Evolutionary conservation across 2,888 invertebrate genomes (phyloP).

Genomic region (Physocephala rufipes): DNA sequence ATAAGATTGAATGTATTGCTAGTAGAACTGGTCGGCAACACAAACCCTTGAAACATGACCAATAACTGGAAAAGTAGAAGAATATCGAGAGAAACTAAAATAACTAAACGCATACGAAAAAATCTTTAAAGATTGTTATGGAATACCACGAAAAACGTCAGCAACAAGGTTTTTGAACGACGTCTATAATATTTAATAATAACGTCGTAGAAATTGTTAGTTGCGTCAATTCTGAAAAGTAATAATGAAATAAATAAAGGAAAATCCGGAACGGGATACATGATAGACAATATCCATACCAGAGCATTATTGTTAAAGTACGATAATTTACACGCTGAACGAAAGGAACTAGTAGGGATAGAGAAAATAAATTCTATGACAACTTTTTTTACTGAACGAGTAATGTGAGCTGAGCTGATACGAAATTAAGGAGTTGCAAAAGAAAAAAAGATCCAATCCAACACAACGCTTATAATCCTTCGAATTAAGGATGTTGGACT

Average conservation of each 20-base stretch:
- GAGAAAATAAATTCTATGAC: neutral
- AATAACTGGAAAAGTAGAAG: neutral
- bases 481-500: constrained; percentile 40
- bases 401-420: neutral
- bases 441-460: neutral
- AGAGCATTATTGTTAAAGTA: neutral
- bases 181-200: neutral
- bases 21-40: neutral
- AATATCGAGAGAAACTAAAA: neutral
- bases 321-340: neutral
- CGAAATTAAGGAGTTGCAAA: constrained; percentile 10
- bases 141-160: constrained; percentile 20
- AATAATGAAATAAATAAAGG: neutral
- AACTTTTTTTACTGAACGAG: neutral
- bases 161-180: neutral
- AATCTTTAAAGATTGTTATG: constrained; percentile 19
- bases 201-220: constrained; percentile 7
- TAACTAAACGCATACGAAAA: neutral
- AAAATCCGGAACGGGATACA: neutral
- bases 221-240: constrained; percentile 3
- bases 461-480: neutral
- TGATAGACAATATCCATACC: neutral
- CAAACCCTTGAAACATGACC: neutral
- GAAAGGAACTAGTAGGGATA: neutral
- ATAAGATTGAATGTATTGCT: neutral